Evolutionary conservation across 2,888 invertebrate species (phyloP).

Genomic region (Phyllotreta striolata): DNA sequence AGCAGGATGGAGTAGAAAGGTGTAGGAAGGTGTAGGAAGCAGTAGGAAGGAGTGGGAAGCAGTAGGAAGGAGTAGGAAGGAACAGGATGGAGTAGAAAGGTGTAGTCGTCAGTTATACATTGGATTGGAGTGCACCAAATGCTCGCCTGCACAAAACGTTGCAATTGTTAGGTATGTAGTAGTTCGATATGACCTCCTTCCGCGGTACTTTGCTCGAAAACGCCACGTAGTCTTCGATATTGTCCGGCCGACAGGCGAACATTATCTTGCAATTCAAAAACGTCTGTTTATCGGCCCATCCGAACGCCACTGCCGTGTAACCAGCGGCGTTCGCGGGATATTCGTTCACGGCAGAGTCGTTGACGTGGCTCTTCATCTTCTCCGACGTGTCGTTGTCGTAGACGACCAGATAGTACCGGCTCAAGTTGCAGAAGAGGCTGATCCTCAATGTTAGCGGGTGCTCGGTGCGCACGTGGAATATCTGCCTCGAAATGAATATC

Average conservation of each 20-base stretch:
- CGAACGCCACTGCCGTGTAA: conserved; percentile 56
- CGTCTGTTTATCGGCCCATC: conserved; percentile 44
- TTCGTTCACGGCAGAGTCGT: conserved; percentile 44
- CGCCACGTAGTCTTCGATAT: conserved; percentile 28
- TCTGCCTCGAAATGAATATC: conserved; percentile 49
- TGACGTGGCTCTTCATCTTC: conserved; percentile 49
- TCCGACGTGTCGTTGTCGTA: conserved; percentile 54
- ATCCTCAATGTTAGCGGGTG: conserved; percentile 46
- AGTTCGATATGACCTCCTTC: conserved; percentile 31
- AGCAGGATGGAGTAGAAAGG: no score
- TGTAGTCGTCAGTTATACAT: no score
- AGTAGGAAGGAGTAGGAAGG: no score
- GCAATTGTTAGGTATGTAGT: conserved; percentile 42
- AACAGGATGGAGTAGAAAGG: no score
- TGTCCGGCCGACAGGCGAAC: conserved; percentile 34
- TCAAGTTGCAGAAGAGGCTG: conserved; percentile 48
- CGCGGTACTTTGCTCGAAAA: conserved; percentile 20
- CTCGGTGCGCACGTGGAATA: conserved; percentile 46
- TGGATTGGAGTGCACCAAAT: no score
- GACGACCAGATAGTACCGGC: conserved; percentile 50
- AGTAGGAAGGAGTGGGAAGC: no score
- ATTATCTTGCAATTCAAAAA: conserved; percentile 49
- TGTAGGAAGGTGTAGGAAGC: no score
- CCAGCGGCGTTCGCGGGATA: conserved; percentile 52
- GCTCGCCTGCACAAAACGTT: conserved; percentile 41